Base-by-base conservation (phyloP, 2,797 vertebrate species). In the Zalophus californianus region DNA sequence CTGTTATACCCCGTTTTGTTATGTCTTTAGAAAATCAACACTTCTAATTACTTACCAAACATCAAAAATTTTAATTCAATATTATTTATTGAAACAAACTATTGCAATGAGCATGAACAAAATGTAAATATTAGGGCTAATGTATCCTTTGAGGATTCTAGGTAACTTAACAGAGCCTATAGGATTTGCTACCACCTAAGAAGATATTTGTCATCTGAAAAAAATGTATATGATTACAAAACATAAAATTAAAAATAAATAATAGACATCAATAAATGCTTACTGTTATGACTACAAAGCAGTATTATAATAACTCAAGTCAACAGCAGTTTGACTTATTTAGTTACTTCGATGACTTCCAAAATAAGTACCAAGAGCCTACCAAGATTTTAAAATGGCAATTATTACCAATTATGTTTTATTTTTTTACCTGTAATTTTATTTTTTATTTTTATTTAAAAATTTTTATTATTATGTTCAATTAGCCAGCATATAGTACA, bases 181-280 rank as follows among this genome's bases (percentile, higher is more conserved):
- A 10, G 3, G 2, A 21, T 86, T 60, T 52, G 0, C 2, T 73
- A 66, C 32, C 1, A 68, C 4, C 41, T 16, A 54, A 50, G 23
- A 72, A 83, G 15, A 10, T 85, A 13, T 12, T 58, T 35, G 3
- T 13, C 10, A 75, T 77, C 38, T 73, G n/a, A 68, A 64, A 89
- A 89, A 90, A 79, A 9, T 60, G 0, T 56, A 27, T 50, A 44
- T 41, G 3, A 23, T 27, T 90, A 50, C 5, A 93, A 79, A 91
- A 78, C 62, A 48, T 73, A 29, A 88, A 93, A 88, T 44, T 82
- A 29, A 80, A 95, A 41, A 27, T 75, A 8, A 54, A 92, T 90
- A 68, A 12, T 66, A 66, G 3, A n/a, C 13, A 64, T 87, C 9
- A 82, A 52, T 64, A 29, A 80, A 82, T 56, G 10, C 2, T 62